These are phyloP conservation scores for Melanotaenia nigrans DNA, from an alignment of 2,797 vertebrate genomes.

Conservation along the genomic window DNA sequence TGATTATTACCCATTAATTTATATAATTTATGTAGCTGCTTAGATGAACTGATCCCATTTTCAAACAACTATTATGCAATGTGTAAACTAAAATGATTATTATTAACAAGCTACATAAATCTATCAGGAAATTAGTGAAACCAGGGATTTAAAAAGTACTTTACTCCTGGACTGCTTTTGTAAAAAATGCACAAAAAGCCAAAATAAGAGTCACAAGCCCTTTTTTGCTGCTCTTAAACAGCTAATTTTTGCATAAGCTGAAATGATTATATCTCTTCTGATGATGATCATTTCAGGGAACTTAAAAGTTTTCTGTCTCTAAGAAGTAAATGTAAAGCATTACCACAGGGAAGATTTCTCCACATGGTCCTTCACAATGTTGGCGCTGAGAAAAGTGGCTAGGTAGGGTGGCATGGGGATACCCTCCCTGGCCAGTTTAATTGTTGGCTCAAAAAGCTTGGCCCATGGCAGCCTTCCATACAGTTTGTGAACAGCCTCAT, in stretches of 20 bases:
- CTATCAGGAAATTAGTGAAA: constrained; percentile 1
- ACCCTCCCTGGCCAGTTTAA: constrained; percentile 88
- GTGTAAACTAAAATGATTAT: constrained; percentile 19
- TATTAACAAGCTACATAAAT: constrained; percentile 29
- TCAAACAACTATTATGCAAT: constrained; percentile 17
- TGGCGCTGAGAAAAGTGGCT: rapidly evolving
- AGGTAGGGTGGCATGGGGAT: constrained; percentile 79
- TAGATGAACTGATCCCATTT: neutral
- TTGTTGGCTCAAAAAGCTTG: constrained; percentile 81
- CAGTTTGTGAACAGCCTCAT: constrained; percentile 83
- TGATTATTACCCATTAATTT: neutral
- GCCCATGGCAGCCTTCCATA: constrained; percentile 87
- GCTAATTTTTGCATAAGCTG: neutral
- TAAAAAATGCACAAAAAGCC: neutral
- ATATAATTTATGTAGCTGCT: neutral
- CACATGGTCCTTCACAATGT: neutral
- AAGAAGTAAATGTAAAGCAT: constrained; percentile 1
- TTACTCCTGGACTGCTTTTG: constrained; percentile 1
- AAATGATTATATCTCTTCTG: neutral
- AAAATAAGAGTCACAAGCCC: neutral
- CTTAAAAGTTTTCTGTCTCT: neutral
- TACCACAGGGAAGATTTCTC: constrained; percentile 74
- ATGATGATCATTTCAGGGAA: neutral
- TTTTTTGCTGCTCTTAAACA: neutral
- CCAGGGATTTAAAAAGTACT: constrained; percentile 5